phyloP scores from a whole-genome alignment of 2,113 vertebrate genomes.

The Catharus bicknelli region DNA sequence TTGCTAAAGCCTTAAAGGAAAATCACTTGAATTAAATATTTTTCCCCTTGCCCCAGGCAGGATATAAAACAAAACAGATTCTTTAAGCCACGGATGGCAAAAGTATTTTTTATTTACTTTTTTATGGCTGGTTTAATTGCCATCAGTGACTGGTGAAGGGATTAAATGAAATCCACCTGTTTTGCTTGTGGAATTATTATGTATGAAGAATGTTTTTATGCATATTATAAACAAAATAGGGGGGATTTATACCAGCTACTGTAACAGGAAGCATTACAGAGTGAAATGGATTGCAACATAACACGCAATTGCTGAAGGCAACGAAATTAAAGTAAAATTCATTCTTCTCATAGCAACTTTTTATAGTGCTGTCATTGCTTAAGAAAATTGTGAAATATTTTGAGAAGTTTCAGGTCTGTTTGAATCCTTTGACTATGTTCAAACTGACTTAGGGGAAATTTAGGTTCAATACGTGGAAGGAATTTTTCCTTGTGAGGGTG shows the following conservation, averaged over 20 bases:
- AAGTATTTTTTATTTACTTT: neutral
- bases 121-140: neutral
- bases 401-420: neutral
- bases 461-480: neutral
- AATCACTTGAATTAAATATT: neutral
- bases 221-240: neutral
- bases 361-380: neutral
- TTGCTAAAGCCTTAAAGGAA: neutral
- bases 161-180: neutral
- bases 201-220: neutral
- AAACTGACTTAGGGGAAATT: neutral
- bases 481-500: neutral
- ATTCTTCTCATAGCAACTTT: conserved; percentile 1
- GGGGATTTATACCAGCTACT: neutral
- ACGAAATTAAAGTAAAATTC: neutral
- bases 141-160: neutral
- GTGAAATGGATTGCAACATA: neutral
- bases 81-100: neutral
- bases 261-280: conserved; percentile 39
- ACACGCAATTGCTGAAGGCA: neutral
- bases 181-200: neutral
- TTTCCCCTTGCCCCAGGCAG: neutral
- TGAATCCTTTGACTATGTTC: neutral
- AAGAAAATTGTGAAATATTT: conserved; percentile 31
- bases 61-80: neutral